Percentiles rank a stretch among this genome's conserved stretches.
These are phyloP conservation scores for Polymixis lichenea DNA, from an alignment of 2,888 invertebrate species.

Conservation along the genomic window DNA sequence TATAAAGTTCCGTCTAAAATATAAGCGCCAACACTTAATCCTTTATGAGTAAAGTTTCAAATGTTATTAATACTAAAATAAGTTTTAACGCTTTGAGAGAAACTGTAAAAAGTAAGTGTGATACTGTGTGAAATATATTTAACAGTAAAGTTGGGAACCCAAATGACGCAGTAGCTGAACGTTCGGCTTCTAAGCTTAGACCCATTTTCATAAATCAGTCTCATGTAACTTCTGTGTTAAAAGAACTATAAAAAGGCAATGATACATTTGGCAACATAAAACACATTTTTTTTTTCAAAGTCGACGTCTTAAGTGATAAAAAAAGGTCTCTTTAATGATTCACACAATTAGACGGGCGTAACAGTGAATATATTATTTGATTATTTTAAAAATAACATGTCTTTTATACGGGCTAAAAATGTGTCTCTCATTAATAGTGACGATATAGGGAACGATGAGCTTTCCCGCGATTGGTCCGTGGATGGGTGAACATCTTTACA, in stretches of 20 bases:
- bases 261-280: conserved; percentile 30
- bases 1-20: conserved; percentile 54
- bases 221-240: conserved; percentile 18
- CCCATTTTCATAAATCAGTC: conserved; percentile 31
- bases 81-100: conserved; percentile 49
- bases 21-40: conserved; percentile 57
- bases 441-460: too few species aligned
- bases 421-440: neutral
- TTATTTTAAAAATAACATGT: neutral
- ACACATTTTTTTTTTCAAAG: neutral
- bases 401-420: neutral
- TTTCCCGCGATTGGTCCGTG: neutral
- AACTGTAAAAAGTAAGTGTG: conserved; percentile 59
- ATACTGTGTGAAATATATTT: conserved; percentile 38
- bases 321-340: conserved; percentile 1
- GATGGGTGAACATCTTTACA: too few species aligned
- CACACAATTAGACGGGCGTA: neutral
- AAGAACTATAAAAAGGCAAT: conserved; percentile 17
- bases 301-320: conserved; percentile 40
- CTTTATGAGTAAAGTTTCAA: conserved; percentile 58
- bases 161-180: conserved; percentile 13
- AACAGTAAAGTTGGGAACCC: conserved; percentile 11
- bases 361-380: neutral
- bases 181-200: neutral
- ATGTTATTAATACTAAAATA: conserved; percentile 63